Percentiles rank a stretch among this genome's conserved stretches.
Conservation (phyloP, 1,140 invertebrate genomes). For the Lepidurus packardi region DNA sequence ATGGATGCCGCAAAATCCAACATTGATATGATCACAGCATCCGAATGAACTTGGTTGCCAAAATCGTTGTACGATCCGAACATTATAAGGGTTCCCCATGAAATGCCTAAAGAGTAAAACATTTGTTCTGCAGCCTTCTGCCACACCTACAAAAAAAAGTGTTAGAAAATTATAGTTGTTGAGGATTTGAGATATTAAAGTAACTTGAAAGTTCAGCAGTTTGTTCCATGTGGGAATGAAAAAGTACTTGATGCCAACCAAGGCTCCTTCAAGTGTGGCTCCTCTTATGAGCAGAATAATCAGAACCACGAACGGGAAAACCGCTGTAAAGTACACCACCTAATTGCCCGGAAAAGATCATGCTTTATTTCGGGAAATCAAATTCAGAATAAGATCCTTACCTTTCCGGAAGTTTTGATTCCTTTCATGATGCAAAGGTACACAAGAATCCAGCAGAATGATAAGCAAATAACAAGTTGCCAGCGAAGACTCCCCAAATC, state of each 20-base stretch:
- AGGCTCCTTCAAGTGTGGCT: slow-evolving; percentile 47
- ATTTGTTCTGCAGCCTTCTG: slow-evolving; percentile 49
- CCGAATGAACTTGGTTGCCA: slow-evolving; percentile 46
- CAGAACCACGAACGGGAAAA: slow-evolving; percentile 48
- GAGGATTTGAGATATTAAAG: not conserved
- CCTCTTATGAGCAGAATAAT: slow-evolving; percentile 45
- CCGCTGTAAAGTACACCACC: slow-evolving; percentile 50
- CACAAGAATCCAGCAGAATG: slow-evolving; percentile 55
- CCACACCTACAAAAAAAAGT: slow-evolving; percentile 44
- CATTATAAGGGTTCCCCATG: slow-evolving; percentile 51
- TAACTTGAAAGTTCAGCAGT: slow-evolving; percentile 47
- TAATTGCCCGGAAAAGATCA: slow-evolving; percentile 31
- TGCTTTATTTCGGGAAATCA: too few species aligned
- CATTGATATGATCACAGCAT: slow-evolving; percentile 46
- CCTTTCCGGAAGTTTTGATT: slow-evolving; percentile 43
- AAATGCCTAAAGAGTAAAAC: slow-evolving; percentile 49
- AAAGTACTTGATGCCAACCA: slow-evolving; percentile 49
- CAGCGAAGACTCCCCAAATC: slow-evolving; percentile 38
- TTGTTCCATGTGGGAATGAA: slow-evolving; percentile 43
- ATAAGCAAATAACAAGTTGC: slow-evolving; percentile 39
- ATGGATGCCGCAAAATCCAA: slow-evolving; percentile 46
- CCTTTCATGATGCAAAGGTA: slow-evolving; percentile 53
- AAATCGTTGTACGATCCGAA: slow-evolving; percentile 50
- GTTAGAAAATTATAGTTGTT: not conserved
- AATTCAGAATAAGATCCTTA: slow-evolving; percentile 24